These are phyloP conservation scores for Nyctalus aviator DNA, from an alignment of 2,797 vertebrate genomes.

Conservation along the genomic window DNA sequence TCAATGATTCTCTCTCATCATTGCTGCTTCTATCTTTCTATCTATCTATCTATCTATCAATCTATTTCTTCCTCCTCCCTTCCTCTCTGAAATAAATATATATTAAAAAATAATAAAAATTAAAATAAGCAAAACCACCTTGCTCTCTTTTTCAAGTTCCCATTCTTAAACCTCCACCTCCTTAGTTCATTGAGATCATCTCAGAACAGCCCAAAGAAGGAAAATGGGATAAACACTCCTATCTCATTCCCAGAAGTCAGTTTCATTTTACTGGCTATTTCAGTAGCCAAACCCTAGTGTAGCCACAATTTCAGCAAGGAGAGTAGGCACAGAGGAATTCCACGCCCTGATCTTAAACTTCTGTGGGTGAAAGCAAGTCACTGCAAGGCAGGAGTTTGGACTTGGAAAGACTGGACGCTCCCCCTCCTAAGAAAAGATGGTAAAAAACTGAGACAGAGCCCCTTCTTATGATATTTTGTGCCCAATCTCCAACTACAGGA, in stretches of 20 bases:
- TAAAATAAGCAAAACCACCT: slow-evolving; percentile 59
- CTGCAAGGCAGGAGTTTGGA: slow-evolving; percentile 38
- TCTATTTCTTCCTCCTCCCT: too few relatives aligned
- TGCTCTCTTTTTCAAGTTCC: slow-evolving; percentile 42
- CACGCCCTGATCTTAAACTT: neutral
- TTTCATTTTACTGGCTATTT: slow-evolving; percentile 56
- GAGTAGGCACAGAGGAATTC: slow-evolving; percentile 13
- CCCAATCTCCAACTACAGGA: slow-evolving; percentile 37
- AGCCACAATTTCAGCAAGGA: slow-evolving; percentile 53
- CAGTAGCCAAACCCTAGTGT: slow-evolving; percentile 25
- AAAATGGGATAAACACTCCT: slow-evolving; percentile 53
- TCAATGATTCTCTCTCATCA: too few relatives aligned
- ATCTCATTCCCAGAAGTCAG: slow-evolving; percentile 59
- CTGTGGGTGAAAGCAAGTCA: slow-evolving; percentile 65
- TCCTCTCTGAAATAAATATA: too few relatives aligned
- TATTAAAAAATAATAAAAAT: slow-evolving; percentile 11
- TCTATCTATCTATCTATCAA: too few relatives aligned
- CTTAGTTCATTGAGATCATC: slow-evolving; percentile 39
- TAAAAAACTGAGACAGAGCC: neutral
- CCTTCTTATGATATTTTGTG: slow-evolving; percentile 32
- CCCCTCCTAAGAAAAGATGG: slow-evolving; percentile 10
- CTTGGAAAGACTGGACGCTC: slow-evolving; percentile 60
- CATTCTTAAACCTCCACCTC: slow-evolving; percentile 39
- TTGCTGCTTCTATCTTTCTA: too few relatives aligned
- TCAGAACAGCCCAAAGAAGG: slow-evolving; percentile 60